phyloP scores from a whole-genome alignment of 92 coral and sea anemone genomes.

The Zoanthus solanderi region DNA sequence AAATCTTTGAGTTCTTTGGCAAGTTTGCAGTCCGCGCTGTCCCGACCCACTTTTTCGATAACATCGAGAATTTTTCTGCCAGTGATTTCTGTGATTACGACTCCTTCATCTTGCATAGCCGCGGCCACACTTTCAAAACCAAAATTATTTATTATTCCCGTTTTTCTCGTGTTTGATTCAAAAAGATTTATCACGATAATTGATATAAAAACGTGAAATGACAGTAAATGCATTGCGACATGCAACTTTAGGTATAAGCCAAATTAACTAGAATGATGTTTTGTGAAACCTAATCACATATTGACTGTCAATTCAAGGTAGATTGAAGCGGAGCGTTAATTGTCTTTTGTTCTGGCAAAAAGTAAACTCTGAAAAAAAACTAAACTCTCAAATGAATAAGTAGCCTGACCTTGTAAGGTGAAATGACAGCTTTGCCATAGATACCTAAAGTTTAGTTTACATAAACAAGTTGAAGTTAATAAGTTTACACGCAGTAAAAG shows the following conservation, averaged over 20 bases:
- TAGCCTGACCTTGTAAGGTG: background rate
- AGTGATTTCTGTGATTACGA: slow-evolving; percentile 7
- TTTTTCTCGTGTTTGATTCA: background rate
- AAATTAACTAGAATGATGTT: no score
- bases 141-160: background rate
- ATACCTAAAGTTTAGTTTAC: slow-evolving; percentile 6
- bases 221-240: slow-evolving; percentile 29
- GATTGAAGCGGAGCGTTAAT: background rate
- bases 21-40: slow-evolving; percentile 75
- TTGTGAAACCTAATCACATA: background rate
- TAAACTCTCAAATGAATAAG: background rate
- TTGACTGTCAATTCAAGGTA: background rate
- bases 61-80: slow-evolving; percentile 68
- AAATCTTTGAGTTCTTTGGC: slow-evolving; percentile 66
- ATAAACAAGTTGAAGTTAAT: slow-evolving; percentile 21
- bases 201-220: slow-evolving; percentile 34
- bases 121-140: background rate
- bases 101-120: slow-evolving; percentile 13
- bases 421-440: slow-evolving; percentile 25
- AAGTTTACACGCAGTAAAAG: background rate
- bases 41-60: slow-evolving; percentile 76
- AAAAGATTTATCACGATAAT: slow-evolving; percentile 1
- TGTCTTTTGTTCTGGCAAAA: background rate
- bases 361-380: background rate
- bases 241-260: background rate